Base-by-base conservation (phyloP, 2,888 invertebrate genomes). In the Druceiella hillmani region DNA sequence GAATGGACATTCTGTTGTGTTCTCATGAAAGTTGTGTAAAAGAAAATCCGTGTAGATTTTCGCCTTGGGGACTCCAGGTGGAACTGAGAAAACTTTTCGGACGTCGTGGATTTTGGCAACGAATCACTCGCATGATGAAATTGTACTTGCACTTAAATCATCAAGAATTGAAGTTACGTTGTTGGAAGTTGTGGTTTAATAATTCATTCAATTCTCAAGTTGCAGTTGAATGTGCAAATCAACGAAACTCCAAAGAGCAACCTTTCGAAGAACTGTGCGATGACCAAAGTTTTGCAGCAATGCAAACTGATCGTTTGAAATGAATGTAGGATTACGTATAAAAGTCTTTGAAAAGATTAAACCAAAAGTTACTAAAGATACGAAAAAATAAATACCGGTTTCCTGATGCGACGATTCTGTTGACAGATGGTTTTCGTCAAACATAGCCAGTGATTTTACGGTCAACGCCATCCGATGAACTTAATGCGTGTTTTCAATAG, bases 391-490 rank as follows among this genome's bases (percentile, higher is more conserved):
- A 50, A 13, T 48, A 46, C 27, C 36, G 12, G n/a, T 52, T 57
- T 48, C 55, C 54, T 41, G 53, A 53, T 17, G 48, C 48, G 15
- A 44, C 54, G 45, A 50, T 56, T 43, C 36, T 57, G 31, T 45
- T 56, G 17, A 33, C 55, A 43, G 55, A 53, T 22, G 55, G 57
- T 56, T 57, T 58, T 44, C 46, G 52, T 7, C 56, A 56, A 50
- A 54, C 54, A 42, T 40, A 55, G 25, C 53, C 54, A 43, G 52
- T 55, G 15, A 53, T 57, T 43, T 50, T 55, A 45, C 47, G 53
- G 13, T 43, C 46, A 48, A 49, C 44, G 28, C 41, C 32, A 40
- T 54, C 54, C 15, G 54, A 58, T 45, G 55, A 56, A 51, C 35
- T 57, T 10, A 58, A 57, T 44, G 53, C 53, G 43, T 55, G 54